Evolutionary conservation across 2,888 invertebrate genomes (phyloP).

Genomic region (Spialia ferax): DNA sequence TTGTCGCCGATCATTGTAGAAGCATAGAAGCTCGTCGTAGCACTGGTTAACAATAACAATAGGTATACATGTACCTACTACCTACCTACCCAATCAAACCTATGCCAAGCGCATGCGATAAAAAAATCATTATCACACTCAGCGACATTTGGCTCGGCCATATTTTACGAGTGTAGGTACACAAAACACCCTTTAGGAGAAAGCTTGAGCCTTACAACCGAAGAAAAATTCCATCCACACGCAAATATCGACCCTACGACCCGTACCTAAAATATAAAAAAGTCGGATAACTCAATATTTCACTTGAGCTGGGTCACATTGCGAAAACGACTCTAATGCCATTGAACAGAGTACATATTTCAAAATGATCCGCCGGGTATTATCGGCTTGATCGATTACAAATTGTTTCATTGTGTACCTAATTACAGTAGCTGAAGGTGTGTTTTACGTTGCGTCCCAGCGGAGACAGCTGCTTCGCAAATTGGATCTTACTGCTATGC

Average conservation of each 20-base stretch:
- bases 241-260: constrained; percentile 36
- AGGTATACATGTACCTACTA: too few relatives aligned
- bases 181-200: constrained; percentile 56
- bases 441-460: constrained; percentile 57
- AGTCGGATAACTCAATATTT: constrained; percentile 46
- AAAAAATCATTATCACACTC: constrained; percentile 71
- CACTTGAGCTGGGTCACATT: constrained; percentile 31
- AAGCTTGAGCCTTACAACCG: constrained; percentile 51
- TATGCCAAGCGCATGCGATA: constrained; percentile 23
- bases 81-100: too few relatives aligned
- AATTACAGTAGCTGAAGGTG: constrained; percentile 68
- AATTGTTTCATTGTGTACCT: constrained; percentile 70
- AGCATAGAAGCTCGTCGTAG: too few relatives aligned
- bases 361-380: constrained; percentile 46
- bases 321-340: constrained; percentile 50
- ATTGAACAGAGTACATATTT: constrained; percentile 54
- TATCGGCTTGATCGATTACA: constrained; percentile 64
- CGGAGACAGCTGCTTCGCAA: constrained; percentile 46
- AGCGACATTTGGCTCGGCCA: constrained; percentile 46
- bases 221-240: constrained; percentile 36
- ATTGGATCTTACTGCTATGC: constrained; percentile 56
- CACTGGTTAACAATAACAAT: too few relatives aligned
- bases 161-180: constrained; percentile 68
- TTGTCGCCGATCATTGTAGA: too few relatives aligned
- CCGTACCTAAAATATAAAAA: constrained; percentile 36